Conservation (phyloP, 2,113 vertebrate species). For the Sinocyclocheilus anophthalmus region DNA sequence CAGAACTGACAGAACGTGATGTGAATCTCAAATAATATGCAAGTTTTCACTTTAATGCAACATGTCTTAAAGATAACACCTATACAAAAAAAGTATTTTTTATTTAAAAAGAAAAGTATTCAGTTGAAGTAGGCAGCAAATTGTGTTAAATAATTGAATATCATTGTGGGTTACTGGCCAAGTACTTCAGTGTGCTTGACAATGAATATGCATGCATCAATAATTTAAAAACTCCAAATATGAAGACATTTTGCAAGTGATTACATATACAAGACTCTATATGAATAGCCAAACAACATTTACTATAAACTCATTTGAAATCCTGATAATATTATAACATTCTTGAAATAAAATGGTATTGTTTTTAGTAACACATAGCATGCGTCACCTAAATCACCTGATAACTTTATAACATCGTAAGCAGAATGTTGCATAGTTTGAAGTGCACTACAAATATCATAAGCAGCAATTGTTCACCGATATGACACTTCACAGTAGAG, state of each 20-base stretch:
- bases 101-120: no score
- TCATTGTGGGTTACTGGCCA: neutral
- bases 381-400: neutral
- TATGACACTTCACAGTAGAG: neutral
- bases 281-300: neutral
- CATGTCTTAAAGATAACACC: neutral
- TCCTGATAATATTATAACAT: neutral
- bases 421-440: neutral
- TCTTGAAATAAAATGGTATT: neutral
- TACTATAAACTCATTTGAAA: neutral
- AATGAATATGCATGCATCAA: neutral
- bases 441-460: neutral
- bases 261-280: neutral
- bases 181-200: neutral
- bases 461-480: neutral
- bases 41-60: neutral
- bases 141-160: neutral
- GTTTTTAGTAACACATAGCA: neutral
- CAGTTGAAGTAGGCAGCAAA: neutral
- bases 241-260: neutral
- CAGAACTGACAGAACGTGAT: neutral
- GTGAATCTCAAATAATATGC: neutral
- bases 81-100: neutral
- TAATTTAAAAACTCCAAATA: neutral
- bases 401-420: neutral